Evolutionary conservation across 2,113 vertebrate species (phyloP).

Genomic region (Eulemur rufifrons): DNA sequence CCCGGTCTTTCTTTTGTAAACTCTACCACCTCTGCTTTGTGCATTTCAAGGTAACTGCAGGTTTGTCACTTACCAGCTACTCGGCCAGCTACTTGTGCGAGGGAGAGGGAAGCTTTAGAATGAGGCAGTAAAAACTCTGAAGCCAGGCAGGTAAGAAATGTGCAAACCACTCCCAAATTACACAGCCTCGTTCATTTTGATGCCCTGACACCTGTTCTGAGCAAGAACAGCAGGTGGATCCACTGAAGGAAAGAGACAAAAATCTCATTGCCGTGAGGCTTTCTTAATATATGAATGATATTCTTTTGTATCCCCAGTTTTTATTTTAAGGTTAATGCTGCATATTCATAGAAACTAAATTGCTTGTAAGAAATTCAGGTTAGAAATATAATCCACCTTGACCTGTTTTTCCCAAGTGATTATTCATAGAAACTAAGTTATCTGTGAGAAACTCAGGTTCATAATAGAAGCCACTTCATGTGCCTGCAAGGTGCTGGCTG

Average conservation of each 20-base stretch:
- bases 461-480: background rate
- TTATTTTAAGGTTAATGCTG: background rate
- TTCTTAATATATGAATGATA: background rate
- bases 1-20: background rate
- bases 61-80: background rate
- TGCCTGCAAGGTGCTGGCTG: background rate
- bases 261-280: background rate
- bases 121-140: background rate
- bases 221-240: background rate
- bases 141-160: background rate
- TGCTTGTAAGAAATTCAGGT: background rate
- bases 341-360: background rate
- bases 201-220: background rate
- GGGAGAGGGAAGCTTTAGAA: background rate
- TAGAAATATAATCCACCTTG: background rate
- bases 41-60: background rate
- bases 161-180: background rate
- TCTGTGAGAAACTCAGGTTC: background rate
- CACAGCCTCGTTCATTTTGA: background rate
- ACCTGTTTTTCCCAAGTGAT: background rate
- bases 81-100: background rate
- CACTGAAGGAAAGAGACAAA: background rate
- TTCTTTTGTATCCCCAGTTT: background rate
- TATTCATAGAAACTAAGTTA: background rate
- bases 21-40: background rate